These are phyloP conservation scores for Molossus molossus DNA, from an alignment of 2,797 vertebrate genomes.

Conservation along the genomic window DNA sequence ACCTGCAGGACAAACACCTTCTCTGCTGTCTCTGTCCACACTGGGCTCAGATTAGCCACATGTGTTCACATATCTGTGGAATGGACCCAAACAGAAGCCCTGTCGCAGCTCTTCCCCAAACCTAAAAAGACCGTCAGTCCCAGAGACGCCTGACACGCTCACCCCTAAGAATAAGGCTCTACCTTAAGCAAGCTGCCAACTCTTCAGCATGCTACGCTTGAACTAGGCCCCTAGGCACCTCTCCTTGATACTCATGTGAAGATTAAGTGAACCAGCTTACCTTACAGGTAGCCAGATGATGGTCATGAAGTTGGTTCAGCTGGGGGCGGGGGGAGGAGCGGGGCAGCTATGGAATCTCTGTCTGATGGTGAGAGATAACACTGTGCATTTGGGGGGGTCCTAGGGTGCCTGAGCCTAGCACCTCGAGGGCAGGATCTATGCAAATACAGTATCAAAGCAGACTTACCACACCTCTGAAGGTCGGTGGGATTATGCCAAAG, in stretches of 20 bases:
- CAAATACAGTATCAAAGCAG: neutral
- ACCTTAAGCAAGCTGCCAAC: neutral
- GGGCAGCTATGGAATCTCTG: neutral
- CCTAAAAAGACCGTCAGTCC: neutral
- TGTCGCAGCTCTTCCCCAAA: neutral
- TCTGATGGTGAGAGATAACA: neutral
- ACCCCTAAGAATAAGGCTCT: neutral
- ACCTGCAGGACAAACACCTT: neutral
- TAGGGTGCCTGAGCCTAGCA: neutral
- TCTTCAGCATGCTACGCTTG: neutral
- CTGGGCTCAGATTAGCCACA: rapidly evolving
- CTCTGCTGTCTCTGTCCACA: rapidly evolving
- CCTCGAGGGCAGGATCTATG: neutral
- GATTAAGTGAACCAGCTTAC: neutral
- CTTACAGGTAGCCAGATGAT: neutral
- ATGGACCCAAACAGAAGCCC: rapidly evolving
- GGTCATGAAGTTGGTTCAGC: too few relatives aligned
- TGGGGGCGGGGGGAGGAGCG: neutral
- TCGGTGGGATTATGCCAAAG: conserved; percentile 96
- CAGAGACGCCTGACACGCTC: too few relatives aligned
- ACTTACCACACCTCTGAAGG: conserved; percentile 96
- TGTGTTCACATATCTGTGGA: rapidly evolving
- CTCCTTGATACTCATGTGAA: rapidly evolving
- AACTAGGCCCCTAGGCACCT: neutral
- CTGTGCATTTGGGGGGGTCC: neutral